Base-by-base conservation (phyloP, 2,888 invertebrate genomes). In the Omphaloscelis lunosa region DNA sequence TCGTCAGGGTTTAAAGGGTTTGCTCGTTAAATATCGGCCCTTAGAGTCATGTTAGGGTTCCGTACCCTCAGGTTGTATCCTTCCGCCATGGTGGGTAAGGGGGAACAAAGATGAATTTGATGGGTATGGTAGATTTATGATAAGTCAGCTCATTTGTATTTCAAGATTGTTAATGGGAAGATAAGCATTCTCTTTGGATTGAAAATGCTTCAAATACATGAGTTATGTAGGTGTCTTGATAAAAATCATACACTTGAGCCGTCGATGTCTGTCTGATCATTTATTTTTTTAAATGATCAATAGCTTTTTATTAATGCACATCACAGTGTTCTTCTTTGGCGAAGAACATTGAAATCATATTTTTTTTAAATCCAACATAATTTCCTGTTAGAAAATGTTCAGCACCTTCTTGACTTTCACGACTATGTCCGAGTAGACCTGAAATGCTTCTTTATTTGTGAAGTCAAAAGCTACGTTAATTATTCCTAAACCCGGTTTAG, bases 1-100 rank as follows among this genome's bases (percentile, higher is more conserved):
- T n/a, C 71, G 85, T 85, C 75, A 81, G 75, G 62, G 82, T 58
- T 75, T 74, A 51, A 79, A 79, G 65, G 75, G 63, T 11, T 72
- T 66, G 66, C 82, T 74, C 67, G 45, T 80, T 74, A 80, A 87
- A 80, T 75, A 73, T 75, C 48, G 70, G 17, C 61, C 66, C 80
- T 45, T 69, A 73, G 17, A 69, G 29, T 61, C 80, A 66, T 85
- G 68, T 71, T 29, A 73, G 27, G 65, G 80, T 45, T 58, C 59
- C 58, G n/a, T 41, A 59, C 51, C 63, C 53, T 74, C 70, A 5
- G 29, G 9, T 23, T 34, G 62, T 72, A 56, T 41, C 23, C 53
- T 53, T 63, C 53, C 62, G 70, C 45, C 70, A 72, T 62, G 23
- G 39, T n/a, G n/a, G 27, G 17, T 27, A 20, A 17, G 34, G 45